Evolutionary conservation across 1,140 invertebrate genomes (phyloP), one percentile per base, ranked within the genome.

Genomic region (Drosophila pachea): DNA sequence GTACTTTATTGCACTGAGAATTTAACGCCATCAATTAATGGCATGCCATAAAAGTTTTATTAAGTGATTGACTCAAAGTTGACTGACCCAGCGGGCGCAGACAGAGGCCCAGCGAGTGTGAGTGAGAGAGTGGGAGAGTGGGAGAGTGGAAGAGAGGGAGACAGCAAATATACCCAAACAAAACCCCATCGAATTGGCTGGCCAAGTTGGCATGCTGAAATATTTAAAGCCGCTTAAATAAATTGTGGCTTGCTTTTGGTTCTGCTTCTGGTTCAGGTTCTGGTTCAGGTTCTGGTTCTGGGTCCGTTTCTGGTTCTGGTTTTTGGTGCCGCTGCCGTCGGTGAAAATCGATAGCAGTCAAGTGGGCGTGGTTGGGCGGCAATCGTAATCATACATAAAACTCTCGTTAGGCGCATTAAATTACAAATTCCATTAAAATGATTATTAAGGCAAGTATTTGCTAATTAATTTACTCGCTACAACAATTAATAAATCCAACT

Each of bases 381-480:
- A 45, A 43, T 60, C 66, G 73, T 84, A 84, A 84, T 84, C 82
- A 68, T 82, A 77, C 82, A 86, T 86, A 86, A 86, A 86, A 86
- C 84, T 87, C 84, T 78, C 84, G 69, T 87, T 87, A 87, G 84
- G 45, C 84, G 84, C 84, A 87, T 87, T 87, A 87, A 84, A 87
- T 87, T 87, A 87, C 84, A 87, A 87, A 87, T 87, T 87, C 84
- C 84, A 87, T 87, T 87, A 87, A 84, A 87, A 83, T 87, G 75
- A 87, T 87, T 87, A 87, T 87, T 79, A 83, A 78, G 67, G 76
- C 74, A 81, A 84, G 79, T 87, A 84, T 87, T 84, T 73, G 84
- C 79, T 87, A 87, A 87, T 87, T 87, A 87, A 87, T 87, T 87
- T 87, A 87, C 84, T 81, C 67, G 71, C 76, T 79, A 79, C 74